These are phyloP conservation scores for Lanistes nyassanus DNA, from an alignment of 1,140 invertebrate species.

Conservation along the genomic window DNA sequence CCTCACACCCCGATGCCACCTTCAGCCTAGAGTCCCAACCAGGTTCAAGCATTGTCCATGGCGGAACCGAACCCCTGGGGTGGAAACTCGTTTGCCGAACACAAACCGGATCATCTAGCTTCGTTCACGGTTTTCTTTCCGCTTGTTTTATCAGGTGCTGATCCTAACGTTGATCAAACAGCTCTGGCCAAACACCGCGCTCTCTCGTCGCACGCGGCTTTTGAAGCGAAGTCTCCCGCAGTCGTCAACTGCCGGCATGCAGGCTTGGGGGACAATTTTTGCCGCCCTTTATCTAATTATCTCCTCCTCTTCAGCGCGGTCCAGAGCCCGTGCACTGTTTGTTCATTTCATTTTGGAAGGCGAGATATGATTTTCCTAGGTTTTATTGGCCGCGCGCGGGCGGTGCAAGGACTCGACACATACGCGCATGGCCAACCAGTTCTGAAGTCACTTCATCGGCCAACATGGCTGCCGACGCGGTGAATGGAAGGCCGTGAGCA, in stretches of 20 bases:
- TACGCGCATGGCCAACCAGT: not conserved
- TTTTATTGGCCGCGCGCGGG: conserved; percentile 27
- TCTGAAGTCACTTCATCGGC: not conserved
- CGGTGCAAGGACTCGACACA: not conserved
- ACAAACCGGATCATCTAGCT: too few species aligned
- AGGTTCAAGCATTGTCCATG: too few species aligned
- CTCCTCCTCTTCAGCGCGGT: conserved; percentile 21
- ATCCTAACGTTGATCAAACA: conserved; percentile 26
- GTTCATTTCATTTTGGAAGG: conserved; percentile 34
- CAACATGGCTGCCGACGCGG: not conserved
- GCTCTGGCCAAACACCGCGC: not conserved
- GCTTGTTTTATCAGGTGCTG: conserved; percentile 27
- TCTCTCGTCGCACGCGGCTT: conserved; percentile 5
- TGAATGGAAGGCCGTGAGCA: conserved; percentile 1
- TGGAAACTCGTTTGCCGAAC: too few species aligned
- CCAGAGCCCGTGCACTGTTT: conserved; percentile 30
- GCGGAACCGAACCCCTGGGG: too few species aligned
- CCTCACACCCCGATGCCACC: too few species aligned
- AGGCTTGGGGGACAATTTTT: conserved; percentile 20
- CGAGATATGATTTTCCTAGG: conserved; percentile 32
- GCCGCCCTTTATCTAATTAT: conserved; percentile 31
- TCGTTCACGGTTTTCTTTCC: not conserved
- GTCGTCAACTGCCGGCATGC: not conserved
- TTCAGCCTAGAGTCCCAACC: too few species aligned
- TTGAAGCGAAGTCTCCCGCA: not conserved